These are phyloP conservation scores for Edolisoma coerulescens DNA, from an alignment of 2,113 vertebrate genomes.

Conservation along the genomic window DNA sequence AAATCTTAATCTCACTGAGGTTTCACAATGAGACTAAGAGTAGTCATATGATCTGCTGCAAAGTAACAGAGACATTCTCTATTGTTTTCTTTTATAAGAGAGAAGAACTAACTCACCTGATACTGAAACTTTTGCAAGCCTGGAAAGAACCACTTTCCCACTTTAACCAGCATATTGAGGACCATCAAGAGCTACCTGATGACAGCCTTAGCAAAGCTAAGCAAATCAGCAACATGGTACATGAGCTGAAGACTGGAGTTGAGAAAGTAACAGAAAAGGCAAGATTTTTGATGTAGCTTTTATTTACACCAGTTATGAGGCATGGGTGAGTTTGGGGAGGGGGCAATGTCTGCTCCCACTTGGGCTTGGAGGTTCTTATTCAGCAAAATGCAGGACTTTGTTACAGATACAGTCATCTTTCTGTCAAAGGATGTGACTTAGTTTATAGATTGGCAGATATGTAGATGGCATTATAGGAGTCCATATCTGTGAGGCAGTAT, in stretches of 20 bases:
- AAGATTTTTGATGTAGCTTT: not conserved
- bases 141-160: constrained; percentile 80
- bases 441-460: not conserved
- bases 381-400: not conserved
- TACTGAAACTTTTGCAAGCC: constrained; percentile 77
- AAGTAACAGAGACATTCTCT: not conserved
- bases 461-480: not conserved
- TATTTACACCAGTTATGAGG: not conserved
- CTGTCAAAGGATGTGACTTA: not conserved
- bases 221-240: constrained; percentile 81
- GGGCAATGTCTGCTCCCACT: not conserved
- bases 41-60: not conserved
- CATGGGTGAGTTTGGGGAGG: rapidly evolving
- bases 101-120: constrained; percentile 76
- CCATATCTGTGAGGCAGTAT: not conserved
- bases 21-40: not conserved
- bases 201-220: constrained; percentile 78
- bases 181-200: constrained; percentile 65
- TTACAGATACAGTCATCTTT: not conserved
- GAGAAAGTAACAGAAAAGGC: constrained; percentile 81
- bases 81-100: constrained; percentile 46
- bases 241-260: constrained; percentile 76
- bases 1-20: not conserved
- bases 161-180: constrained; percentile 74
- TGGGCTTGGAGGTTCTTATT: not conserved